Evolutionary conservation across 2,797 vertebrate genomes (phyloP).

Genomic region (Intellagama lesueurii): DNA sequence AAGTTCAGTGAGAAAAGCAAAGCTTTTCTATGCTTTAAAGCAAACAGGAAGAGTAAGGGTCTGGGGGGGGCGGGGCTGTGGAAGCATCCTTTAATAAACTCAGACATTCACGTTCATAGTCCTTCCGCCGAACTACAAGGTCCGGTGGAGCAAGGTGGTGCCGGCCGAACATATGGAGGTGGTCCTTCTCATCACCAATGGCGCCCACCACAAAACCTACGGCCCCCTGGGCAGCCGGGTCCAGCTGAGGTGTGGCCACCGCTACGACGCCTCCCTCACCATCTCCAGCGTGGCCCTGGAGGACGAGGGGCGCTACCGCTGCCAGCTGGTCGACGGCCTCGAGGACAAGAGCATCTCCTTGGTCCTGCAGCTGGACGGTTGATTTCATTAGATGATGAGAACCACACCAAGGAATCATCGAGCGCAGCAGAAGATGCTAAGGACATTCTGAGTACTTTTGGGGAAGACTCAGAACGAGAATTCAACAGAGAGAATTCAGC

Average conservation of each 20-base stretch:
- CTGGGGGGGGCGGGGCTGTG: no score
- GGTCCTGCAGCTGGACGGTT: constrained; percentile 87
- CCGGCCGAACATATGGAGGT: constrained; percentile 77
- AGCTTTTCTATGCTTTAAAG: no score
- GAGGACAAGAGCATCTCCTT: constrained; percentile 89
- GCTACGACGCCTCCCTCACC: constrained; percentile 87
- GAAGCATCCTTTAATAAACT: no score
- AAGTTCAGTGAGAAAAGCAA: no score
- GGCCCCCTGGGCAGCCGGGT: constrained; percentile 83
- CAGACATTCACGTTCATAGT: no score
- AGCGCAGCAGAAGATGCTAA: constrained; percentile 73
- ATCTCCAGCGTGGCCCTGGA: constrained; percentile 84
- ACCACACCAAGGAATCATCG: constrained; percentile 72
- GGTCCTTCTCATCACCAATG: constrained; percentile 88
- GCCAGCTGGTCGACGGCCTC: constrained; percentile 91
- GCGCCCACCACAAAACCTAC: constrained; percentile 82
- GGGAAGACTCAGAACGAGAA: constrained; percentile 65
- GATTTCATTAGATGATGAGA: constrained; percentile 87
- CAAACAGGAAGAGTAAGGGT: no score
- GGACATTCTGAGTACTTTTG: constrained; percentile 55
- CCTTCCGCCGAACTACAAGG: constrained; percentile 85
- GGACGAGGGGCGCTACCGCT: constrained; percentile 89
- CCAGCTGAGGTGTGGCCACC: constrained; percentile 82
- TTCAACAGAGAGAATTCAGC: constrained; percentile 63
- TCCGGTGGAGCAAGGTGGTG: constrained; percentile 93